phyloP scores from a whole-genome alignment of 1,140 invertebrate species.

The Monochamus saltuarius region DNA sequence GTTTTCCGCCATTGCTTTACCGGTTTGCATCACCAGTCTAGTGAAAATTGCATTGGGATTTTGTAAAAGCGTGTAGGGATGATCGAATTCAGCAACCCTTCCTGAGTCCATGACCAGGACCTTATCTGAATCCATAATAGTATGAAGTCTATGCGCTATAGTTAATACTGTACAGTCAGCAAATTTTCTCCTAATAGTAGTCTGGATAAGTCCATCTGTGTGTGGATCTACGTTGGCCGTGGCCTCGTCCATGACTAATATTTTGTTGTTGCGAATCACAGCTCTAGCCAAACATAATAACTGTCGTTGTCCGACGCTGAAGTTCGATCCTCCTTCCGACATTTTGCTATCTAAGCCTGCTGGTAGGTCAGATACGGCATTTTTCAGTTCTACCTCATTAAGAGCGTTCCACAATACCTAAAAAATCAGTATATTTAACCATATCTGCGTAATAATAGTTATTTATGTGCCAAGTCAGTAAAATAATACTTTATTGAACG shows the following conservation, averaged over 20 bases:
- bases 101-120: conserved; percentile 61
- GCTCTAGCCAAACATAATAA: conserved; percentile 60
- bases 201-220: conserved; percentile 63
- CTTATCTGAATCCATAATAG: conserved; percentile 68
- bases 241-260: conserved; percentile 71
- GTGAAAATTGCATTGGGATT: conserved; percentile 57
- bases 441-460: too few relatives aligned
- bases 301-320: conserved; percentile 61
- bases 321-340: conserved; percentile 59
- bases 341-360: conserved; percentile 55
- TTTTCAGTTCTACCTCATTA: conserved; percentile 73
- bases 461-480: too few relatives aligned
- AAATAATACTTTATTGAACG: too few relatives aligned
- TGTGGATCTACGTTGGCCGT: conserved; percentile 63
- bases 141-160: conserved; percentile 70
- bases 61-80: conserved; percentile 62
- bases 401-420: conserved; percentile 75
- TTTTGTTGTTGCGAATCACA: conserved; percentile 63
- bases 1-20: conserved; percentile 58
- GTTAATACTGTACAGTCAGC: conserved; percentile 70
- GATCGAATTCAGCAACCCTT: conserved; percentile 57
- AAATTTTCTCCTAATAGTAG: conserved; percentile 62
- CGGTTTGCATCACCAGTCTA: conserved; percentile 66
- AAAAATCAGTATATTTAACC: conserved; percentile 50
- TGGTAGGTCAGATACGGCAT: conserved; percentile 50